A percentile compares a stretch with the other conserved stretches of the same genome.
phyloP scores from a whole-genome alignment of 2,888 invertebrate genomes.

The Agriopis aurantiaria region DNA sequence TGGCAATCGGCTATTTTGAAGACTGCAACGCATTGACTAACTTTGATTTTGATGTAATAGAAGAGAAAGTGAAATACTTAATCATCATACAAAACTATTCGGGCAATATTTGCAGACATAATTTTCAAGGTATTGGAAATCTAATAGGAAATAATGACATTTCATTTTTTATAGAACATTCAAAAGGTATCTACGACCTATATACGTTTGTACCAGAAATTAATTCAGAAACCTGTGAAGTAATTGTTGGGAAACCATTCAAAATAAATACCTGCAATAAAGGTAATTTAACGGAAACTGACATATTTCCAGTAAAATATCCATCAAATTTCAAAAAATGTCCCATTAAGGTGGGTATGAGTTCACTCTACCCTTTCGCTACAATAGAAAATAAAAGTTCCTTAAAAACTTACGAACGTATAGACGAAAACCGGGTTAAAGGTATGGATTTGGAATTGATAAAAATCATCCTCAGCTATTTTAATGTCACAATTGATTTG shows the following conservation, averaged over 20 bases:
- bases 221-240: conserved; percentile 56
- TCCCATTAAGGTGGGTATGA: conserved; percentile 65
- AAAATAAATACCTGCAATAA: conserved; percentile 58
- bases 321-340: conserved; percentile 64
- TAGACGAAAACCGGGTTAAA: conserved; percentile 44
- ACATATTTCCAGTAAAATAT: conserved; percentile 58
- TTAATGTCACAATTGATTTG: conserved; percentile 64
- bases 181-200: conserved; percentile 42
- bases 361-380: conserved; percentile 63
- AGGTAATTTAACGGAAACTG: conserved; percentile 37
- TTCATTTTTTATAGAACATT: conserved; percentile 55
- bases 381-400: conserved; percentile 51
- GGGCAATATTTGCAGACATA: conserved; percentile 34
- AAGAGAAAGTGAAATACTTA: conserved; percentile 54
- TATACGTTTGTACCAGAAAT: conserved; percentile 57
- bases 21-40: conserved; percentile 44
- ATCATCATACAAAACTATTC: conserved; percentile 49
- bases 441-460: conserved; percentile 70
- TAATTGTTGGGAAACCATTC: conserved; percentile 40
- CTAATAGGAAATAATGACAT: conserved; percentile 51
- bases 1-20: conserved; percentile 50
- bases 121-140: conserved; percentile 47
- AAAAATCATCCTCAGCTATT: conserved; percentile 65
- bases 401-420: conserved; percentile 55
- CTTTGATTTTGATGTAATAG: conserved; percentile 43